Evolutionary conservation across 2,113 vertebrate species (phyloP).

Genomic region (Heliornis fulica): DNA sequence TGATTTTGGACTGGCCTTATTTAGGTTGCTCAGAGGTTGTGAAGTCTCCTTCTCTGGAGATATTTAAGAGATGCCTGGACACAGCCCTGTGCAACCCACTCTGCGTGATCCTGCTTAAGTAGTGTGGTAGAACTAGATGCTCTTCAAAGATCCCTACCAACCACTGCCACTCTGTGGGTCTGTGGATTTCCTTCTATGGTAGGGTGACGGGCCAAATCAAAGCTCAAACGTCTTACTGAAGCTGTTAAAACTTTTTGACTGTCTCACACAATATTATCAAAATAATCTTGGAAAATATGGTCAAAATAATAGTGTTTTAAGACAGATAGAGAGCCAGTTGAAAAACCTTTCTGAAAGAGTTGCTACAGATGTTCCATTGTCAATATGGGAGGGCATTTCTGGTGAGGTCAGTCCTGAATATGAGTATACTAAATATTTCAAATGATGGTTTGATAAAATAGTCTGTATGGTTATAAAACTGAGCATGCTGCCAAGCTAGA

Average conservation of each 20-base stretch:
- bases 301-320: not conserved
- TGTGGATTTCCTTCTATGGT: not conserved
- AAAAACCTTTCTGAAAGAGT: not conserved
- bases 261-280: not conserved
- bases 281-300: not conserved
- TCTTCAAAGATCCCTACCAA: too few species aligned
- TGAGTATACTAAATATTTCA: not conserved
- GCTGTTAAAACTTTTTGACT: not conserved
- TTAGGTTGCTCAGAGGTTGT: too few species aligned
- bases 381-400: not conserved
- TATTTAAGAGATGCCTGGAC: too few species aligned
- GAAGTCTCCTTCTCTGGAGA: too few species aligned
- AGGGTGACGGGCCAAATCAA: not conserved
- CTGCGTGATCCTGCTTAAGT: too few species aligned
- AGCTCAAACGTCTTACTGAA: not conserved
- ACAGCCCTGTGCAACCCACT: too few species aligned
- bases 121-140: too few species aligned
- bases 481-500: not conserved
- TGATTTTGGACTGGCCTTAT: not conserved
- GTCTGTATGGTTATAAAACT: not conserved
- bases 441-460: not conserved
- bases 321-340: not conserved
- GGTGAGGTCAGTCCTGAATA: not conserved
- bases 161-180: too few species aligned
- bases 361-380: not conserved